Percentiles rank a stretch among this genome's conserved stretches.
Evolutionary conservation across 2,888 invertebrate genomes (phyloP).

Genomic region (Rotaria sp.): DNA sequence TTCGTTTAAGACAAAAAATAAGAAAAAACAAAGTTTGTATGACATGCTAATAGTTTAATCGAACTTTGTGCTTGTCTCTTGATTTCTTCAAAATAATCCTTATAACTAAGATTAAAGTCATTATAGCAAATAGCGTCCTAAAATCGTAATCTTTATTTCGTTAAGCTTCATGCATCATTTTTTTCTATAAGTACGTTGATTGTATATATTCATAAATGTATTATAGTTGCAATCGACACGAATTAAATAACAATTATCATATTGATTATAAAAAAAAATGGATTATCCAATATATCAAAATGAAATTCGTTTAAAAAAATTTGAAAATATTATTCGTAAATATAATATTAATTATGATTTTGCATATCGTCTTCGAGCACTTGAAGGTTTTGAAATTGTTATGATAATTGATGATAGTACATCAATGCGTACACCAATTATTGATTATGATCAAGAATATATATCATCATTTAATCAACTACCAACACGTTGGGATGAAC

Average conservation of each 20-base stretch:
- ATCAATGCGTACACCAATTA: conserved; percentile 34
- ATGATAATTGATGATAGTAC: conserved; percentile 38
- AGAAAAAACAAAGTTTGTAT: background rate
- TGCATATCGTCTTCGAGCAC: conserved; percentile 26
- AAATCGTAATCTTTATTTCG: background rate
- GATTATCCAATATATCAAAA: background rate
- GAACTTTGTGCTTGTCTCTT: background rate
- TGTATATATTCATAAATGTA: too few relatives aligned
- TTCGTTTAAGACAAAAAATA: background rate
- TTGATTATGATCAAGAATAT: background rate
- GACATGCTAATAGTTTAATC: background rate
- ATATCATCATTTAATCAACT: conserved; percentile 13
- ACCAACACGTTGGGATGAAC: conserved; percentile 38
- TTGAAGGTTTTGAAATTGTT: conserved; percentile 35
- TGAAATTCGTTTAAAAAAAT: conserved; percentile 15
- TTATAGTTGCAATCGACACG: too few relatives aligned
- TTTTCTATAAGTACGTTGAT: too few relatives aligned
- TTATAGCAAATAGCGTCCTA: background rate
- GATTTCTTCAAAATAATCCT: background rate
- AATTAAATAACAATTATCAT: background rate
- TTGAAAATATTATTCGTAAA: conserved; percentile 32
- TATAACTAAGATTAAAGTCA: background rate
- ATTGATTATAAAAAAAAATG: background rate
- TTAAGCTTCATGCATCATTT: background rate
- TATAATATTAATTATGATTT: conserved; percentile 37